Evolutionary conservation across 2,797 vertebrate genomes (phyloP), one percentile per base, ranked within the genome.

Genomic region (Tauraco hartlaubi): DNA sequence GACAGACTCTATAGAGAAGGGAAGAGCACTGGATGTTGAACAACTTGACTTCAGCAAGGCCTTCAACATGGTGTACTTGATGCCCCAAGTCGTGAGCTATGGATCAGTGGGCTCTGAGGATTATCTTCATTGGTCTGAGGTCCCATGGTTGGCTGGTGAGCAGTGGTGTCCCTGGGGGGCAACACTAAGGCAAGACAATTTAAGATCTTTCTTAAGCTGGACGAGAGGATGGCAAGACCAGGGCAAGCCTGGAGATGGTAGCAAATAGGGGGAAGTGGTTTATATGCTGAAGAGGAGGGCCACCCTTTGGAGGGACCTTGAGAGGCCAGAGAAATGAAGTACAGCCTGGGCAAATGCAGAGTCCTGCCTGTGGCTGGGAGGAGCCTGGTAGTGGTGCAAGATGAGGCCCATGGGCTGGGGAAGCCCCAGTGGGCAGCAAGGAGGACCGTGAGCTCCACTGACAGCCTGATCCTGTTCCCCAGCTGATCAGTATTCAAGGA

Each of bases 261-360:
- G 35, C n/a, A 43, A 39, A 44, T 0, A 28, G 13, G 9, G 15
- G 6, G 10, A 52, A 52, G 33, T 1, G 1, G 8, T 46, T 6
- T 52, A 7, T 31, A 20, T 31, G 20, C 12, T 44, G 44, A 10
- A 49, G 11, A 12, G 5, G 6, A 49, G 39, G 17, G 20, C 3
- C 9, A 12, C 11, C 11, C 19, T 77, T 66, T 69, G 76, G 28
- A 94, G 19, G 9, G 13, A 15, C 20, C 8, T 51, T 15, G 8
- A 8, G 4, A 41, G n/a, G 22, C 21, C 28, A 25, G 39, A 64
- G 56, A 46, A 75, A 9, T 20, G 20, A 12, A 69, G 16, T 54
- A 41, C 17, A 26, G 21, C 25, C n/a, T 67, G 14, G n/a, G 54
- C 51, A 66, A 15, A 8, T 5, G 4, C 9, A 2, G 5, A 31